Evolutionary conservation across 2,888 invertebrate genomes (phyloP), one percentile per base, ranked within the genome.

Genomic region (Amaurobius ferox): DNA sequence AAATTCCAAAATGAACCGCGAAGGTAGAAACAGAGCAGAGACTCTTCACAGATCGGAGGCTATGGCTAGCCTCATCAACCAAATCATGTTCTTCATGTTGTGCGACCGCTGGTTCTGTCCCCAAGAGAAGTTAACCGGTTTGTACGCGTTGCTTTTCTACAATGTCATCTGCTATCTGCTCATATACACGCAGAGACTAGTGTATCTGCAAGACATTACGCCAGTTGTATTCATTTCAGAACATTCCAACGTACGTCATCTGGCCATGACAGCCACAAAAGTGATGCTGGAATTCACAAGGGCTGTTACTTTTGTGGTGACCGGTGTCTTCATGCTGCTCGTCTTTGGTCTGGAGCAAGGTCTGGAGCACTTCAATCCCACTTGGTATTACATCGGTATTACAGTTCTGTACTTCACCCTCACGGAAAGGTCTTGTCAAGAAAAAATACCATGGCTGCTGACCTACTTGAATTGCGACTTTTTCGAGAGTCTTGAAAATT

Each of bases 211-310:
- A 90, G 94, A 95, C 91, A 95, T 95, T 95, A 94, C 94, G 0
- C 94, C 95, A 0, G 95, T 94, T 89, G 94, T 95, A 19, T 94
- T 94, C 90, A 93, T 95, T 90, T 94, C 95, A 0, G 94, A 94
- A 39, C 94, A 94, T 90, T 94, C 94, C 44, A 94, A 94, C 88
- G 94, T 95, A 81, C 94, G 95, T 89, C 95, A 95, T 91, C 93
- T 95, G 79, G 95, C 95, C 39, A 95, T 95, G 95, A 94, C 95
- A 1, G 94, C 95, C 0, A 95, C 95, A 0, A 95, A 95, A 91
- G 94, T 95, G 80, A 95, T 95, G n/a, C 92, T 95, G 80, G 95
- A 95, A 91, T 95, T 95, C 95, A 95, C 95, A 16, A 95, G 95
- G 91, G 95, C 95, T 0, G 94, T 95, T 70, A 95, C 95, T 0